Base-by-base conservation (phyloP, 2,797 vertebrate species). In the Pseudopleuronectes americanus region DNA sequence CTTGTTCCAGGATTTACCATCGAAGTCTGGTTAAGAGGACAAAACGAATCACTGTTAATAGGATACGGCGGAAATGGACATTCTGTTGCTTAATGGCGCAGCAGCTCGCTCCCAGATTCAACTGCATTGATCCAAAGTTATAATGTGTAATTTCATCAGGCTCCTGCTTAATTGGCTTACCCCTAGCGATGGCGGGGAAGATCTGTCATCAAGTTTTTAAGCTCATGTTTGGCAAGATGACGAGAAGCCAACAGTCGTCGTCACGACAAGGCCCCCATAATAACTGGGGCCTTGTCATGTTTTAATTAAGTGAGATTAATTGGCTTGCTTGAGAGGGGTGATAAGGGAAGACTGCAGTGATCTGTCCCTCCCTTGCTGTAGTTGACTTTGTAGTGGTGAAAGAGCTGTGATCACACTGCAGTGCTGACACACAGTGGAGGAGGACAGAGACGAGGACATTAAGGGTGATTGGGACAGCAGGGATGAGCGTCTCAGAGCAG, bases 231-330 rank as follows among this genome's bases (percentile, higher is more conserved):
- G 83, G 79, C 49, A 77, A 69, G 83, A 81, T 54, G 56, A 86
- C 62, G 80, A 86, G 64, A 84, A 84, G 80, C 85, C 79, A 81
- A 82, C 71, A 73, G 75, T 79, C 74, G 7, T 3, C 24, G 24
- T 4, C 26, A 4, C n/a, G n/a, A n/a, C n/a, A n/a, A n/a, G n/a
- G n/a, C 68, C 56, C 57, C 77, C 73, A 38, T 85, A 84, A 87
- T 85, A 82, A 90, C 89, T 64, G 75, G 74, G 55, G 77, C 79
- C 78, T 79, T 14, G 77, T 87, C 84, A 64, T 86, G 82, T 91
- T 91, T 91, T 92, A 90, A 92, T 92, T 91, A 90, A 85, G 81
- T 55, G 63, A 87, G 81, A 85, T 87, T 89, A 90, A 92, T 92
- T 80, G 82, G 84, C 78, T 64, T 77, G 71, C 72, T 79, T 63